These are phyloP conservation scores for Cheumatopsyche charites DNA, from an alignment of 1,140 invertebrate genomes.

Conservation along the genomic window DNA sequence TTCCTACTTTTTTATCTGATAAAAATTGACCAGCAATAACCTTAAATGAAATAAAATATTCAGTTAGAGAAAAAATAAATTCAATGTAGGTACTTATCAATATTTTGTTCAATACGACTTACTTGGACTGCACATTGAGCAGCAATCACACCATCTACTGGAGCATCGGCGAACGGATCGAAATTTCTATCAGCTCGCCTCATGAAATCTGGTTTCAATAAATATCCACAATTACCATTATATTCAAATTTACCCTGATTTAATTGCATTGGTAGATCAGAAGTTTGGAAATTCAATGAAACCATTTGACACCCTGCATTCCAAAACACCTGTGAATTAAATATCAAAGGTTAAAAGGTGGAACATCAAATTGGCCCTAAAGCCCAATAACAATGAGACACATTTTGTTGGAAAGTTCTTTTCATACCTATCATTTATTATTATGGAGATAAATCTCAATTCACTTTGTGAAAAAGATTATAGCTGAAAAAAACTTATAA, in stretches of 20 bases:
- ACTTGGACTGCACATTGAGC: slow-evolving; percentile 97
- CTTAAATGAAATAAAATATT: slow-evolving; percentile 57
- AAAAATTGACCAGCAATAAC: slow-evolving; percentile 99
- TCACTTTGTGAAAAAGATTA: no score
- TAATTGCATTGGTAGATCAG: slow-evolving; percentile 98
- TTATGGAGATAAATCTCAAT: no score
- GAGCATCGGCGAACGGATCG: slow-evolving; percentile 98
- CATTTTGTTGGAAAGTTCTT: no score
- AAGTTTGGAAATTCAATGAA: slow-evolving; percentile 99
- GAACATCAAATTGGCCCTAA: not conserved
- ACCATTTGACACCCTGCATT: slow-evolving; percentile 97
- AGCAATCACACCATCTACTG: slow-evolving; percentile 99
- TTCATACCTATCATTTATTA: no score
- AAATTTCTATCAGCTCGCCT: slow-evolving; percentile 93
- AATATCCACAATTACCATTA: slow-evolving; percentile 94
- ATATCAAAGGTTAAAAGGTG: not conserved
- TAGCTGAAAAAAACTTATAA: no score
- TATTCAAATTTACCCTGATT: slow-evolving; percentile 99
- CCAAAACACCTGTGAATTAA: slow-evolving; percentile 77
- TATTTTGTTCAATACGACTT: slow-evolving; percentile 30
- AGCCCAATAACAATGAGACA: not conserved
- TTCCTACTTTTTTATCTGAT: slow-evolving; percentile 98
- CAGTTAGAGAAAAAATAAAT: not conserved
- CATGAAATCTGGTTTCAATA: slow-evolving; percentile 99
- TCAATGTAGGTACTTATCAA: no score